These are phyloP conservation scores for Serripes groenlandicus DNA, from an alignment of 2,888 invertebrate genomes.

Conservation along the genomic window DNA sequence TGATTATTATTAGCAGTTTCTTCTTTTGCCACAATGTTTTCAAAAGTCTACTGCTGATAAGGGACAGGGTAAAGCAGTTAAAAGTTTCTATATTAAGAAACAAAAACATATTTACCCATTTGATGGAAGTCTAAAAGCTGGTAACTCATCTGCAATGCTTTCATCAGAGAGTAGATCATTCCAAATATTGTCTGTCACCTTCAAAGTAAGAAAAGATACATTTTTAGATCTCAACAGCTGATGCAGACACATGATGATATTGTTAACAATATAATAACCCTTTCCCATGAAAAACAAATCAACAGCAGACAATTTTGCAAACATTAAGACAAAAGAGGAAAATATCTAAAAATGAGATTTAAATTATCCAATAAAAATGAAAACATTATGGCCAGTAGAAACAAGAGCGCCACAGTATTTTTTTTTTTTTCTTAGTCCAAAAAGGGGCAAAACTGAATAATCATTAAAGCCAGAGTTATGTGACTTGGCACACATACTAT, in stretches of 20 bases:
- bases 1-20: background rate
- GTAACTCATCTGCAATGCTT: conserved; percentile 62
- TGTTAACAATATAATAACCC: too few relatives aligned
- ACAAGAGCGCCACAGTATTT: too few relatives aligned
- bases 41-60: background rate
- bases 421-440: too few relatives aligned
- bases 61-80: background rate
- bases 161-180: conserved; percentile 76
- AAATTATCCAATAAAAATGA: too few relatives aligned
- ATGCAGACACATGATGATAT: too few relatives aligned
- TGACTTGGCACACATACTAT: too few relatives aligned
- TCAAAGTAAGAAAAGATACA: background rate
- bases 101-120: conserved; percentile 30
- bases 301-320: background rate
- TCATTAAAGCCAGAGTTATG: too few relatives aligned
- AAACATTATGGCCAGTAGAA: too few relatives aligned
- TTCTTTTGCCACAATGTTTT: background rate
- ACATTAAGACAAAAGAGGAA: background rate
- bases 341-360: background rate
- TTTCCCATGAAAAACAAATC: too few relatives aligned
- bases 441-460: too few relatives aligned
- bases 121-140: conserved; percentile 19
- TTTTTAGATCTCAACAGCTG: too few relatives aligned
- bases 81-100: background rate
- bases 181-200: conserved; percentile 60